Conservation (phyloP, 2,797 vertebrate genomes). For the Apogon talboti region DNA sequence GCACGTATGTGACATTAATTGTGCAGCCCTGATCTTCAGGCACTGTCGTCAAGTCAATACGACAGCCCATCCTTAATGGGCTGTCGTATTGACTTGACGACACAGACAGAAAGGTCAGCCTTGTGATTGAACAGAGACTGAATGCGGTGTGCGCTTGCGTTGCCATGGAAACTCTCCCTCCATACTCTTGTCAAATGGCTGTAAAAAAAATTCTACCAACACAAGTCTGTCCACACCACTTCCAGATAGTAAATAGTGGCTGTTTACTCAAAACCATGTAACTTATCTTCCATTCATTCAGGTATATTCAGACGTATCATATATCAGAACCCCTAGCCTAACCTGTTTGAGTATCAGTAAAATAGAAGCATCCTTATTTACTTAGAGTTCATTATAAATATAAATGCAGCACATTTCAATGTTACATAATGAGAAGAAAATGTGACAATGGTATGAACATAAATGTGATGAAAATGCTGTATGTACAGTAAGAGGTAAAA, state of each 20-base stretch:
- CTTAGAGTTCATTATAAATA: conserved; percentile 12
- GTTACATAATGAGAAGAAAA: not conserved
- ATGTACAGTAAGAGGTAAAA: too few relatives aligned
- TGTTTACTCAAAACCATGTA: conserved; percentile 35
- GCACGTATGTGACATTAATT: not conserved
- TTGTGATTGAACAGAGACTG: conserved; percentile 26
- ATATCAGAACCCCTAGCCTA: conserved; percentile 39
- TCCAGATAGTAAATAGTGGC: conserved; percentile 25
- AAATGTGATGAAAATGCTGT: not conserved
- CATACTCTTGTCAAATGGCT: conserved; percentile 22
- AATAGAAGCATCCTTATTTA: not conserved
- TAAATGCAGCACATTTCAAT: not conserved
- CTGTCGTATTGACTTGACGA: conserved; percentile 1
- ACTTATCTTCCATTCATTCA: conserved; percentile 25
- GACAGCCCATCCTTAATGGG: too few relatives aligned
- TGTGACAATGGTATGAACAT: not conserved
- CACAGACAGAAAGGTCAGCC: conserved; percentile 2
- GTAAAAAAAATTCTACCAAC: conserved; percentile 12
- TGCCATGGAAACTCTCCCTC: conserved; percentile 62
- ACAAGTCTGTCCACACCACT: conserved; percentile 17
- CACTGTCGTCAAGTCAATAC: too few relatives aligned
- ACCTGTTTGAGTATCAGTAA: not conserved
- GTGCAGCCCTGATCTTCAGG: not conserved
- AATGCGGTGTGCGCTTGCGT: conserved; percentile 24
- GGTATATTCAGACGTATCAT: conserved; percentile 24